Percentiles rank a stretch among this genome's conserved stretches.
phyloP scores from a whole-genome alignment of 2,113 vertebrate species.

The Elephantulus edwardii region DNA sequence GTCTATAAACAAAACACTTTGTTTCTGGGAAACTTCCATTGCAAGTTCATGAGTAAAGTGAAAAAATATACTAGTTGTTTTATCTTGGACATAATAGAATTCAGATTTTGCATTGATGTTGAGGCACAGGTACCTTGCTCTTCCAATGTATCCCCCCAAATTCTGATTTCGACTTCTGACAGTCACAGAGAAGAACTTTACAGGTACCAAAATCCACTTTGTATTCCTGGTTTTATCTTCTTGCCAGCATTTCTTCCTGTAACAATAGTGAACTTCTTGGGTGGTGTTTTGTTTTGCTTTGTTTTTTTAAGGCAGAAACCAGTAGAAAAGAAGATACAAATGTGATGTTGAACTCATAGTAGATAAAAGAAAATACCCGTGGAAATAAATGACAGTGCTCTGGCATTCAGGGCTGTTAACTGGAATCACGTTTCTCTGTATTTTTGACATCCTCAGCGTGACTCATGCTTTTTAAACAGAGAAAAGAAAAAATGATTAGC shows the following conservation, averaged over 20 bases:
- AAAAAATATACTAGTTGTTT: neutral
- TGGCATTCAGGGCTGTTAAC: conserved; percentile 70
- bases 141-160: neutral
- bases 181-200: conserved; percentile 25
- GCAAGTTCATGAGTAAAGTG: neutral
- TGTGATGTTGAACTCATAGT: conserved; percentile 66
- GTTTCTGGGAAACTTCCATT: conserved; percentile 11
- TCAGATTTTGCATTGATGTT: neutral
- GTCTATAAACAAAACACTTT: neutral
- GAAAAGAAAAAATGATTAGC: conserved; percentile 73
- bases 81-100: neutral
- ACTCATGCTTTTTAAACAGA: conserved; percentile 81
- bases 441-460: conserved; percentile 69
- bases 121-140: neutral
- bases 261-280: neutral
- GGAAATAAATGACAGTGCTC: conserved; percentile 77
- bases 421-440: conserved; percentile 76
- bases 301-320: neutral
- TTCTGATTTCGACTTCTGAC: conserved; percentile 62
- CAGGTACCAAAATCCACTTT: conserved; percentile 53
- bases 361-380: conserved; percentile 73
- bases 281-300: neutral
- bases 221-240: conserved; percentile 65
- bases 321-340: conserved; percentile 47
- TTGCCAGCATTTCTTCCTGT: neutral